Evolutionary conservation across 1,140 invertebrate genomes (phyloP), one percentile per base, ranked within the genome.

Genomic region (Anastatus disparis): DNA sequence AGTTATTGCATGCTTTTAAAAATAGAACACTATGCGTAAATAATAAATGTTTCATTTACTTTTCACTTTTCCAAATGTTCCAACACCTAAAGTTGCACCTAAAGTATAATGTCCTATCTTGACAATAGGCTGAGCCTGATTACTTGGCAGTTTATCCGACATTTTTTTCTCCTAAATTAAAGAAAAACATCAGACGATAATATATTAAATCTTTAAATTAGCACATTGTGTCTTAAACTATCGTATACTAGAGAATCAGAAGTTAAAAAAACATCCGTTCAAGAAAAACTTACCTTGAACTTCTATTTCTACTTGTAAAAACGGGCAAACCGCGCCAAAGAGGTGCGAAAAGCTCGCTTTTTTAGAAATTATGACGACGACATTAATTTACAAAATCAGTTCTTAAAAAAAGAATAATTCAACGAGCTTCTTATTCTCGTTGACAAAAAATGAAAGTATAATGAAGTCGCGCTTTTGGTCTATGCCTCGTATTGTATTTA

Each of bases 61-160:
- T 89, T 97, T 97, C 4, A 97, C 96, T 89, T 97, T 97, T 46
- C 96, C 96, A 87, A 97, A 97, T 12, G 96, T 97, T 10, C 96
- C 96, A 46, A 96, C 92, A 35, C 96, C 96, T 24, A 97, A 87
- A 0, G 96, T 97, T 74, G 93, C 91, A 15, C 95, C 95, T 31
- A 97, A 85, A 27, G 94, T 93, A 81, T 97, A 97, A 83, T 97
- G 95, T 0, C 95, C 95, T 81, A 97, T 97, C 85, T 97, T 97
- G 3, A 97, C 94, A 70, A 95, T 91, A 50, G 95, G 94, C 77
- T 93, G 92, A 26, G 83, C 83, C 75, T 86, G 87, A 79, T 81
- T 85, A 29, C 70, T 75, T 15, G 86, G 77, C 62, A 84, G 81
- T 83, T 90, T 91, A 66, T 91, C 89, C 74, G 89, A 83, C 90